Evolutionary conservation across 2,888 invertebrate genomes (phyloP), one percentile per base, ranked within the genome.

Genomic region (Saturnia pavonia): DNA sequence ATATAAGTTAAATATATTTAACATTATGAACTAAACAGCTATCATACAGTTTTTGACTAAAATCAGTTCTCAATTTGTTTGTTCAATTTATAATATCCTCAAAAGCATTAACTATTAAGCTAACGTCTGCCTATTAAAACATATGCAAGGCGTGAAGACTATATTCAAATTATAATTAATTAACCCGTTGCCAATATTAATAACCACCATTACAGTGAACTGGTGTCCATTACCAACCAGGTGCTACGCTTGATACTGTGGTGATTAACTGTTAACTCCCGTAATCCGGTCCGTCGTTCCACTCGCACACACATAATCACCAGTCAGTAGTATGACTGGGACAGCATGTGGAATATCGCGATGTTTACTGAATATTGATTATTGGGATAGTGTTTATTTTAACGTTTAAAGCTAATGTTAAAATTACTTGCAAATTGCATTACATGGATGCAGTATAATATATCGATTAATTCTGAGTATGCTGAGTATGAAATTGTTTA

Each of bases 271-370:
- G 65, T 66, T 63, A 70, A 63, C 54, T 40, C 51, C 63, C 71
- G 51, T 71, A 71, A 71, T 71, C 65, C 71, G 43, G 22, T 68
- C 42, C 68, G 16, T n/a, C 65, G 34, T 68, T 65, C 45, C 70
- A 48, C 54, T 72, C 70, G 42, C 63, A 68, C 71, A 25, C 6
- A 34, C 16, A 16, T 42, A 4, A 22, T 40, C 34, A 43, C 14
- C 27, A 45, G 42, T 22, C 16, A 68, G 48, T 48, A 65, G 68
- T 63, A 51, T 48, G 65, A 68, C 48, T 68, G 34, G 40, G 42
- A 66, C 1, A 45, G 54, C 51, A 40, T 48, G 25, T 45, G 25
- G 25, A 8, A 25, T 25, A 40, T 14, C 34, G 22, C n/a, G 34
- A 11, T 54, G 48, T 54, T 54, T 68, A 68, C 54, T 51, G 45